Evolutionary conservation across 1,140 invertebrate species (phyloP).

Genomic region (Amphibalanus amphitrite): DNA sequence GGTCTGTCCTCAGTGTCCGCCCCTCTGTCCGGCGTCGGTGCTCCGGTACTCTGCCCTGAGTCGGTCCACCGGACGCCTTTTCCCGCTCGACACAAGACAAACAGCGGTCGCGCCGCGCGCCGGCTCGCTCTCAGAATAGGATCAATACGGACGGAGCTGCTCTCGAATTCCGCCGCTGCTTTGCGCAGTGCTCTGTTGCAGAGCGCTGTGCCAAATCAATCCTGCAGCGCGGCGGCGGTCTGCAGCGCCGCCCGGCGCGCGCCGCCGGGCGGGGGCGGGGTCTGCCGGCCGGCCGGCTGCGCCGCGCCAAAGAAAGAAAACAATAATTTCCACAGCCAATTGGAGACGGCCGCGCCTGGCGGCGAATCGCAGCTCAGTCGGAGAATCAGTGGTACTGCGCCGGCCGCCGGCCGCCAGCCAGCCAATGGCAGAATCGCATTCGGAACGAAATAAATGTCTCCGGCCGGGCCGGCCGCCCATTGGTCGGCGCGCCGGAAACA

Average conservation of each 20-base stretch:
- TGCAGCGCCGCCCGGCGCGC: background rate
- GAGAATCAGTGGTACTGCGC: background rate
- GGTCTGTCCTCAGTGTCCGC: no score
- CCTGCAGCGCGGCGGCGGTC: background rate
- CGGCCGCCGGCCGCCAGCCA: background rate
- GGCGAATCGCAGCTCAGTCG: background rate
- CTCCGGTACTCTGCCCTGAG: no score
- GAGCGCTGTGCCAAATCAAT: background rate
- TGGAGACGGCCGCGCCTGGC: background rate
- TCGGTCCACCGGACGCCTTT: no score
- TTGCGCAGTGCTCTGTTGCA: background rate
- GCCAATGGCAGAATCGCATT: conserved; percentile 1
- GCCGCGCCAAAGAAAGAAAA: background rate
- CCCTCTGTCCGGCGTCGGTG: no score
- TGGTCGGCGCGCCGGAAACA: background rate
- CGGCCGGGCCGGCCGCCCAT: background rate
- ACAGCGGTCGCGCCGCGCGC: background rate
- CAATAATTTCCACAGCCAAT: background rate
- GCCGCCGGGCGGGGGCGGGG: no score
- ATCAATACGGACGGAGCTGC: background rate
- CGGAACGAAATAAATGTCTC: conserved; percentile 1
- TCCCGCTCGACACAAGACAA: background rate
- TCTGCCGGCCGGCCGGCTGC: background rate
- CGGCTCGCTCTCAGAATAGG: background rate
- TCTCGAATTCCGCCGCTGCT: background rate